Percentiles rank a stretch among this genome's conserved stretches.
Conservation (phyloP, 2,888 invertebrate genomes). For the Macaria notata region DNA sequence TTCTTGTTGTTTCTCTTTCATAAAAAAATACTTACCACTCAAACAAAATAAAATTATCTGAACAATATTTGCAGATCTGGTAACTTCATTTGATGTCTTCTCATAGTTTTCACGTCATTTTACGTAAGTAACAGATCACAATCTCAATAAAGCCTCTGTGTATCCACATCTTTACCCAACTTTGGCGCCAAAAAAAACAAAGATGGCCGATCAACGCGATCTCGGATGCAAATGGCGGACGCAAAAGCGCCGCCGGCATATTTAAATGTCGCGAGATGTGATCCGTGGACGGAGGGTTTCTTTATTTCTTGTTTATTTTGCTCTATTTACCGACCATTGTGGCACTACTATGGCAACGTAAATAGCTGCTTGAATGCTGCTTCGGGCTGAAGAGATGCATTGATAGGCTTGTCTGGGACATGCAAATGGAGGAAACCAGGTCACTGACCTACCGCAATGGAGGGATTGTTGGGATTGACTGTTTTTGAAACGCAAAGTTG, state of each 20-base stretch:
- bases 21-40: too few species aligned
- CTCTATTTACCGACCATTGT: slow-evolving; percentile 68
- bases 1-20: too few species aligned
- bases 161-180: slow-evolving; percentile 34
- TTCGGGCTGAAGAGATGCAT: slow-evolving; percentile 24
- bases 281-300: slow-evolving; percentile 51
- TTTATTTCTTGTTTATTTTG: slow-evolving; percentile 46
- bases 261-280: slow-evolving; percentile 69
- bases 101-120: too few species aligned
- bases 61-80: too few species aligned
- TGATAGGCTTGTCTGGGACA: slow-evolving; percentile 19
- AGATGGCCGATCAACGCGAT: slow-evolving; percentile 72
- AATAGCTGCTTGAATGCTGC: slow-evolving; percentile 31
- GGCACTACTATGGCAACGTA: slow-evolving; percentile 45
- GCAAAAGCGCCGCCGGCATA: slow-evolving; percentile 74
- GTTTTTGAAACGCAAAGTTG: too few species aligned
- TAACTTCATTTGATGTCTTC: too few species aligned
- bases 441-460: slow-evolving; percentile 22
- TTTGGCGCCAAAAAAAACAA: slow-evolving; percentile 63
- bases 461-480: neutral
- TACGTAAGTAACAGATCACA: too few species aligned
- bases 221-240: slow-evolving; percentile 73
- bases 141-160: slow-evolving; percentile 31
- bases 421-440: slow-evolving; percentile 10
- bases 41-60: too few species aligned